Percentiles rank a stretch among this genome's conserved stretches.
phyloP scores from a whole-genome alignment of 2,113 vertebrate genomes.

The Thermophis baileyi region DNA sequence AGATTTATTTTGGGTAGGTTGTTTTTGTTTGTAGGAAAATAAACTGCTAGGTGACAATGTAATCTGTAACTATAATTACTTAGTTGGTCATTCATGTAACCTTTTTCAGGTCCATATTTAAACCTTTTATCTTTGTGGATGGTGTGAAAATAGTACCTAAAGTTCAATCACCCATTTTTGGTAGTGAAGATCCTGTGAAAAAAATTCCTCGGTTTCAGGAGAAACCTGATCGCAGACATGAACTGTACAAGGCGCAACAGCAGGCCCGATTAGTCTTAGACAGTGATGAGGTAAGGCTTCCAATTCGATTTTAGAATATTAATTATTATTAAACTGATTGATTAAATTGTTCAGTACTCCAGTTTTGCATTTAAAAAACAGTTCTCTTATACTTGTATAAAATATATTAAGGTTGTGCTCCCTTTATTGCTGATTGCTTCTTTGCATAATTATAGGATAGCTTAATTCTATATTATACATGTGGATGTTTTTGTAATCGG shows the following conservation, averaged over 20 bases:
- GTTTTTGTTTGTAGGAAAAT: neutral
- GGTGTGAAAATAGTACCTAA: constrained; percentile 76
- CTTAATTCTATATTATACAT: neutral
- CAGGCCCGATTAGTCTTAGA: constrained; percentile 67
- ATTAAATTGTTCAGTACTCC: neutral
- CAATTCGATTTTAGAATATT: neutral
- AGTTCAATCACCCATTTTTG: constrained; percentile 74
- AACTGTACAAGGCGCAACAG: constrained; percentile 77
- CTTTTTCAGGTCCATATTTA: constrained; percentile 79
- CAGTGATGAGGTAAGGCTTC: constrained; percentile 68
- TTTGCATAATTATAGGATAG: neutral
- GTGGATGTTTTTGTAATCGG: neutral
- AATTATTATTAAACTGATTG: neutral
- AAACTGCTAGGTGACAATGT: neutral
- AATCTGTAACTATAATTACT: neutral
- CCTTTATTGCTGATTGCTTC: neutral
- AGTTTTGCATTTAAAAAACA: neutral
- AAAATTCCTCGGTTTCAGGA: constrained; percentile 77
- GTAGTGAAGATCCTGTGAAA: constrained; percentile 73
- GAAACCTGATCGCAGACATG: constrained; percentile 75
- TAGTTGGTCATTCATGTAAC: constrained; percentile 36
- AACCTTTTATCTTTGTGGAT: constrained; percentile 82
- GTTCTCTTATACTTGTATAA: neutral
- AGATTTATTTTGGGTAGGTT: neutral
- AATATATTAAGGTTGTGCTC: neutral